Percentiles rank a stretch among this genome's conserved stretches.
These are phyloP conservation scores for Corythoichthys haematopterus DNA, from an alignment of 2,113 vertebrate species.

Conservation along the genomic window DNA sequence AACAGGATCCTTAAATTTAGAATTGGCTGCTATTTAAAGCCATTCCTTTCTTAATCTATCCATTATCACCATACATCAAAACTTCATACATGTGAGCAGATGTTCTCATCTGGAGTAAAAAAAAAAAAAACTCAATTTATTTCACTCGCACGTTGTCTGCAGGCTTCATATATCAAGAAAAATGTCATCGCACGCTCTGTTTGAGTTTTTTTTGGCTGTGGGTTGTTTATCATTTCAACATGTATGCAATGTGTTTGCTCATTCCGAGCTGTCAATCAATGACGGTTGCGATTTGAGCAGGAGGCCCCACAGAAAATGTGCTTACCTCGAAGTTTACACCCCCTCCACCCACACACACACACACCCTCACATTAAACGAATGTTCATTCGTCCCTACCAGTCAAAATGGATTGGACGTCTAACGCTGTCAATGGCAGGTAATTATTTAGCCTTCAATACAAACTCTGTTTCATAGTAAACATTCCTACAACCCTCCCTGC, in stretches of 20 bases:
- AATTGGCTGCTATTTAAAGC: not conserved
- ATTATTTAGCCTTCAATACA: no score
- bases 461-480: no score
- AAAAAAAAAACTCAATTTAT: conserved; percentile 6
- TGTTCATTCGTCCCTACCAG: no score
- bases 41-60: not conserved
- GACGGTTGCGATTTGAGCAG: conserved; percentile 44
- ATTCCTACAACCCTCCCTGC: no score
- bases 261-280: conserved; percentile 36
- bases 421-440: no score
- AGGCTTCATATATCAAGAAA: conserved; percentile 47
- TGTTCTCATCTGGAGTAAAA: conserved; percentile 3
- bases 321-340: no score
- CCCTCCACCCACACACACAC: no score
- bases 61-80: not conserved
- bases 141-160: conserved; percentile 5
- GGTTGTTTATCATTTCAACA: conserved; percentile 58
- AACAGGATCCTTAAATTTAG: no score
- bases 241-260: conserved; percentile 46
- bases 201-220: conserved; percentile 16
- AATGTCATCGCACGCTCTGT: not conserved
- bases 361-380: no score
- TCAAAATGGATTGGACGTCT: no score
- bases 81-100: not conserved
- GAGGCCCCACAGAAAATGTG: not conserved